phyloP scores from a whole-genome alignment of 2,888 invertebrate genomes.

The Dusona sp. region DNA sequence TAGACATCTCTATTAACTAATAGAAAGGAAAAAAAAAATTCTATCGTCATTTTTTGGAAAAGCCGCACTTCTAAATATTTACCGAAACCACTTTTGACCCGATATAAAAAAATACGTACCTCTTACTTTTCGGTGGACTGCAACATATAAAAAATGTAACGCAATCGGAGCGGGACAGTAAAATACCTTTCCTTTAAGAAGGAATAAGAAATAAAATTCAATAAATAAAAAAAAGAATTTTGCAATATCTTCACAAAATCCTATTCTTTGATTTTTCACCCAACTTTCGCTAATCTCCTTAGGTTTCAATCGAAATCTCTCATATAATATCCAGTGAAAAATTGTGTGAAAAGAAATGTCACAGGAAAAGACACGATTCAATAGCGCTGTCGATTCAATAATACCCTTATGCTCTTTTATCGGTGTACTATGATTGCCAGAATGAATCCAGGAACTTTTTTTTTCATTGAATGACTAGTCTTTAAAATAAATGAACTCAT shows the following conservation, averaged over 20 bases:
- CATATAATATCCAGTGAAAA: slow-evolving; percentile 21
- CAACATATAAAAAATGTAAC: too few relatives aligned
- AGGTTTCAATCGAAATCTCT: slow-evolving; percentile 27
- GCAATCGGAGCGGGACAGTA: too few relatives aligned
- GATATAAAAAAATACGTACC: too few relatives aligned
- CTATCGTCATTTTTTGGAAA: too few relatives aligned
- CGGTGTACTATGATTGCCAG: not conserved
- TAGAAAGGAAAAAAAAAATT: too few relatives aligned
- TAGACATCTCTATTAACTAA: too few relatives aligned
- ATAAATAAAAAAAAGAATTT: too few relatives aligned
- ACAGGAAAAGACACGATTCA: slow-evolving; percentile 13
- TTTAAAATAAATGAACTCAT: not conserved
- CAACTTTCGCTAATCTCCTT: not conserved
- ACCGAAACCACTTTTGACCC: too few relatives aligned
- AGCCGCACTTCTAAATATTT: too few relatives aligned
- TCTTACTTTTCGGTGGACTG: too few relatives aligned
- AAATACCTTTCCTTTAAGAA: not conserved
- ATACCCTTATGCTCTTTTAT: slow-evolving; percentile 22
- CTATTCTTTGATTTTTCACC: slow-evolving; percentile 17
- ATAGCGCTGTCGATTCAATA: slow-evolving; percentile 15
- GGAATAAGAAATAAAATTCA: too few relatives aligned
- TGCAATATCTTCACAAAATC: not conserved
- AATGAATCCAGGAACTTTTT: not conserved
- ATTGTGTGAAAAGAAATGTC: slow-evolving; percentile 18
- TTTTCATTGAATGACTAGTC: slow-evolving; percentile 2